Base-by-base conservation (phyloP, 2,113 vertebrate species). In the Bambusicola thoracicus region DNA sequence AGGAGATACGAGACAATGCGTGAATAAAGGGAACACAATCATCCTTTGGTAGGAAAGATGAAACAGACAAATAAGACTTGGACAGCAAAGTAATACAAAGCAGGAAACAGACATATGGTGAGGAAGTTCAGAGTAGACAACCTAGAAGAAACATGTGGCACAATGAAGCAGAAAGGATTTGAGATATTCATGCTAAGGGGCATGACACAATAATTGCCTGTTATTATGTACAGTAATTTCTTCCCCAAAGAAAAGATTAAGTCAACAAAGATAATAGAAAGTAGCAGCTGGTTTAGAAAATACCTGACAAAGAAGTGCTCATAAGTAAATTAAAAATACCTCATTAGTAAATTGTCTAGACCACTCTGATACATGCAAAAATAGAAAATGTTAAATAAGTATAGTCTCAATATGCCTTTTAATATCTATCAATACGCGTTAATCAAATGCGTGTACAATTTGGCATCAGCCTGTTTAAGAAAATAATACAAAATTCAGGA, bases 191-290 rank as follows among this genome's bases (percentile, higher is more conserved):
- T 36, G 41, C 61, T 66, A 76, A 77, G 80, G 38, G 25, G 12
- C 1, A 6, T 59, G 44, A 34, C 51, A 75, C 40, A 32, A 46
- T 76, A 85, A 92, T 78, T 63, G 46, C 19, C 24, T 81, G 13
- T 38, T 58, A 62, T 73, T 80, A 73, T 21, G 41, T 62, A 66
- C 38, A 69, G 41, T 69, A 34, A 81, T 87, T 85, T 87, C 63
- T 89, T 85, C 84, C 70, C 53, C 34, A 66, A 89, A 92, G 66
- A 34, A 90, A 95, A 90, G 48, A 80, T 76, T 70, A 90, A 81
- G 25, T 62, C 70, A 87, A 80, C 62, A 73, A 6, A 89, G 40
- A 81, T 48, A 51, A 51, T 46, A 90, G 90, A 90, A 82, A 78
- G 63, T 49, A 84, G 32, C 66, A 73, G 49, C 68, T 89, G 68